A percentile compares a stretch with the other conserved stretches of the same genome.
Conservation (phyloP, 2,113 vertebrate genomes). For the Anhinga anhinga region DNA sequence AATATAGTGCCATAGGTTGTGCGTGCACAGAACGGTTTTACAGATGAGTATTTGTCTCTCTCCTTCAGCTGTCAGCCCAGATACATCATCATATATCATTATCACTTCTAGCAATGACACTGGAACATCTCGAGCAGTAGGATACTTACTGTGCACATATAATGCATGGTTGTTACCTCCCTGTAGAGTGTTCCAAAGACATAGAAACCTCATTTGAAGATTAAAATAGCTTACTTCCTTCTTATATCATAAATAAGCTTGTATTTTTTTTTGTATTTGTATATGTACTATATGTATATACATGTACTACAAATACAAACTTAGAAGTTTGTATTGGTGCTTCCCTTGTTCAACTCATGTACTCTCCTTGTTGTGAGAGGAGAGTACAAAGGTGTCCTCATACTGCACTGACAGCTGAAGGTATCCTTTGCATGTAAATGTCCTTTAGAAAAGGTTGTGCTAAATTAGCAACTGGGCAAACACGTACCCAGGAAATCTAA, state of each 20-base stretch:
- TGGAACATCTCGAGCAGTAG: background rate
- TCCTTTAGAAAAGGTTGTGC: background rate
- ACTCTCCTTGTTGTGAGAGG: background rate
- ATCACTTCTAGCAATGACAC: background rate
- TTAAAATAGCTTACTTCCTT: background rate
- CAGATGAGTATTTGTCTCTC: background rate
- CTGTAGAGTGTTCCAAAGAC: background rate
- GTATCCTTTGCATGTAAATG: background rate
- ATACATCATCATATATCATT: background rate
- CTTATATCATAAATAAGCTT: background rate
- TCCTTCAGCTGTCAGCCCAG: slow-evolving; percentile 5
- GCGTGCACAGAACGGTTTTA: background rate
- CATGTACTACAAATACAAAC: too few species aligned
- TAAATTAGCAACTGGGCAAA: background rate
- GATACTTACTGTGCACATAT: background rate
- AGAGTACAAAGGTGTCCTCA: background rate
- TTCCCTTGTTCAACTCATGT: background rate
- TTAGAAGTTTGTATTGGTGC: background rate
- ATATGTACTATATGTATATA: too few species aligned
- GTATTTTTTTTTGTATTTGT: too few species aligned
- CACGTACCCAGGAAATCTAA: background rate
- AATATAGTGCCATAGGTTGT: background rate
- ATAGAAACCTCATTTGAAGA: background rate
- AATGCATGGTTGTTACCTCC: background rate
- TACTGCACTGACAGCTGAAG: background rate